Evolutionary conservation across 2,888 invertebrate species (phyloP).

Genomic region (Pristionchus exspectatus): DNA sequence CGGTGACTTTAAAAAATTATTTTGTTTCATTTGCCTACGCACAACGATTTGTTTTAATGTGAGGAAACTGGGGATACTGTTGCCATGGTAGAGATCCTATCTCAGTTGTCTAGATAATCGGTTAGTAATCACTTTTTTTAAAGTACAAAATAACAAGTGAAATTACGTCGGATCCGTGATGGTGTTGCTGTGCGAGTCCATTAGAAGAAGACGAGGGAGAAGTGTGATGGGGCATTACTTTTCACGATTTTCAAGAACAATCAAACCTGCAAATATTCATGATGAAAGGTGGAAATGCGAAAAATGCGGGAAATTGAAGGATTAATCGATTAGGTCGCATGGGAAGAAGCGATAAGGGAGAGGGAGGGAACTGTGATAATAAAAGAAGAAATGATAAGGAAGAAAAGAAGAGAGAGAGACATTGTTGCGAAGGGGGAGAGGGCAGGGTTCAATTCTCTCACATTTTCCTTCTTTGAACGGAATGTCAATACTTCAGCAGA

Average conservation of each 20-base stretch:
- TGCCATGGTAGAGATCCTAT: too few relatives aligned
- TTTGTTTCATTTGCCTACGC: too few relatives aligned
- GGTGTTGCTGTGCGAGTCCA: conserved; percentile 33
- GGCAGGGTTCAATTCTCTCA: neutral
- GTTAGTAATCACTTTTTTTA: neutral
- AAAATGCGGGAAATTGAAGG: neutral
- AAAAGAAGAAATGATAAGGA: conserved; percentile 27
- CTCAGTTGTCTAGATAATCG: too few relatives aligned
- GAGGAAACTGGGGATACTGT: too few relatives aligned
- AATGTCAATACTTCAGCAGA: neutral
- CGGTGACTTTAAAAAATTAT: too few relatives aligned
- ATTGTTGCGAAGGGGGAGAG: conserved; percentile 10
- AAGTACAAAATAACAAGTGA: neutral
- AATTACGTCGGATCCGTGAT: conserved; percentile 26
- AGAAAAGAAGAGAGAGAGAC: neutral
- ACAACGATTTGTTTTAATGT: too few relatives aligned
- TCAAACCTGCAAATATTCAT: neutral
- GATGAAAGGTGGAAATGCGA: neutral
- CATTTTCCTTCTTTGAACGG: neutral
- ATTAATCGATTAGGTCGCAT: neutral
- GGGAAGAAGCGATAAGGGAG: conserved; percentile 33
- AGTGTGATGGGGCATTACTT: conserved; percentile 54
- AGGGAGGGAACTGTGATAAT: neutral
- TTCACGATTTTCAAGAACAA: neutral
- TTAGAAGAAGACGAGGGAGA: conserved; percentile 50